phyloP scores from a whole-genome alignment of 2,113 vertebrate species.

The Semnopithecus entellus region DNA sequence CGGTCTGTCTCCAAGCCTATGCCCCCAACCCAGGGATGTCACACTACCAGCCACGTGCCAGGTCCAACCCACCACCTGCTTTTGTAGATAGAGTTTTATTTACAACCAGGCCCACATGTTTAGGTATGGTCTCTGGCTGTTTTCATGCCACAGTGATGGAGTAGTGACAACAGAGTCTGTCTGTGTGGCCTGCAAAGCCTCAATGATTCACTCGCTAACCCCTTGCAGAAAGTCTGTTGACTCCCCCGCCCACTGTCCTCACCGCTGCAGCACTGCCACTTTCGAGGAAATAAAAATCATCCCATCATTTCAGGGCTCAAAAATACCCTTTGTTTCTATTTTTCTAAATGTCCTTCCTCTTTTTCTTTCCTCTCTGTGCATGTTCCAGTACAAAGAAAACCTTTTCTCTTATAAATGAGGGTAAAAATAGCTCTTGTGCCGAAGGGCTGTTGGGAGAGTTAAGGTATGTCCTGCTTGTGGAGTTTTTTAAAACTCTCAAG shows the following conservation, averaged over 20 bases:
- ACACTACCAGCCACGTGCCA: fast-evolving
- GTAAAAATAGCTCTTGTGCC: neutral
- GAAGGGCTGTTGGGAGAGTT: neutral
- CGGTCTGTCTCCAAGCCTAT: neutral
- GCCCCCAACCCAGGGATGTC: neutral
- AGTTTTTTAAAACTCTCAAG: neutral
- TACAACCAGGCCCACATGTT: fast-evolving
- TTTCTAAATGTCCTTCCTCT: neutral
- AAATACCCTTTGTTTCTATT: neutral
- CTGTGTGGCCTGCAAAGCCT: neutral
- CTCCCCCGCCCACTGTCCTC: fast-evolving
- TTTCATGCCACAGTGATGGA: fast-evolving
- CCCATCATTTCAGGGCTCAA: neutral
- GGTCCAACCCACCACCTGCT: fast-evolving
- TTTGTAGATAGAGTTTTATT: neutral
- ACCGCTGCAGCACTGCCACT: neutral
- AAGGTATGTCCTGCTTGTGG: too few relatives aligned
- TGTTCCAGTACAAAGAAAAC: neutral
- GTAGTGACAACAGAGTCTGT: fast-evolving
- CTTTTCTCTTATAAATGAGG: neutral
- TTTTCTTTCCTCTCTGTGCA: neutral
- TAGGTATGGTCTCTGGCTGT: fast-evolving
- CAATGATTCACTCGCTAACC: fast-evolving
- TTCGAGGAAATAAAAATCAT: neutral
- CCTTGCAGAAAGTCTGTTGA: neutral